phyloP scores from a whole-genome alignment of 2,113 vertebrate genomes.

The Ctenodactylus gundi region DNA sequence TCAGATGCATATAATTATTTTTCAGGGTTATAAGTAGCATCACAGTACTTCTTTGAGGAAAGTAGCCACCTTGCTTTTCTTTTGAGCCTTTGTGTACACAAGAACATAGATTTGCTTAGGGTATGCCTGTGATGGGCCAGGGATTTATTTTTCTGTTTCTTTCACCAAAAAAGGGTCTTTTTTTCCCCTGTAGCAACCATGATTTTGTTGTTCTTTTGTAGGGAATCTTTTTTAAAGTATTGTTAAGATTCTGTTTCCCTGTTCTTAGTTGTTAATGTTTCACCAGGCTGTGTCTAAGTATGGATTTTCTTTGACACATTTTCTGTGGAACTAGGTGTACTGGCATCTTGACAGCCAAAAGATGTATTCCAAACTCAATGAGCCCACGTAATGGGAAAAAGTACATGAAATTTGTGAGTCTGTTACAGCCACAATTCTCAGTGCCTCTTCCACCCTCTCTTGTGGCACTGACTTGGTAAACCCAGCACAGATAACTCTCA shows the following conservation, averaged over 20 bases:
- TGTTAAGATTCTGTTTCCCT: not conserved
- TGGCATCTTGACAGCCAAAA: not conserved
- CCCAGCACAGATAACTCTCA: not conserved
- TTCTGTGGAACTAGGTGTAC: not conserved
- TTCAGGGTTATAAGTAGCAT: not conserved
- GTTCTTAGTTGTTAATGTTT: not conserved
- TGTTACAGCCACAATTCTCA: not conserved
- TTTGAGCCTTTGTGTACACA: not conserved
- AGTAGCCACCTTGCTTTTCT: not conserved
- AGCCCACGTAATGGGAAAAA: not conserved
- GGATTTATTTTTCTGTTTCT: constrained; percentile 1
- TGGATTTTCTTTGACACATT: not conserved
- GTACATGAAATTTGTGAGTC: not conserved
- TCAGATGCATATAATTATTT: not conserved
- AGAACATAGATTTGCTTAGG: not conserved
- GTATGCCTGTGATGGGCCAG: not conserved
- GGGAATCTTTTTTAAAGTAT: not conserved
- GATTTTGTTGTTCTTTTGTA: not conserved
- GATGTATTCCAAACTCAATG: not conserved
- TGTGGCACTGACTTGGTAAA: not conserved
- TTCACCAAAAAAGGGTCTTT: not conserved
- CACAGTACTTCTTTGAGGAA: not conserved
- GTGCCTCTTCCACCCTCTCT: fast-evolving
- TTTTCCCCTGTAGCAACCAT: not conserved
- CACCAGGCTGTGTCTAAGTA: not conserved